These are phyloP conservation scores for Ischnura elegans DNA, from an alignment of 2,888 invertebrate genomes.

Conservation along the genomic window DNA sequence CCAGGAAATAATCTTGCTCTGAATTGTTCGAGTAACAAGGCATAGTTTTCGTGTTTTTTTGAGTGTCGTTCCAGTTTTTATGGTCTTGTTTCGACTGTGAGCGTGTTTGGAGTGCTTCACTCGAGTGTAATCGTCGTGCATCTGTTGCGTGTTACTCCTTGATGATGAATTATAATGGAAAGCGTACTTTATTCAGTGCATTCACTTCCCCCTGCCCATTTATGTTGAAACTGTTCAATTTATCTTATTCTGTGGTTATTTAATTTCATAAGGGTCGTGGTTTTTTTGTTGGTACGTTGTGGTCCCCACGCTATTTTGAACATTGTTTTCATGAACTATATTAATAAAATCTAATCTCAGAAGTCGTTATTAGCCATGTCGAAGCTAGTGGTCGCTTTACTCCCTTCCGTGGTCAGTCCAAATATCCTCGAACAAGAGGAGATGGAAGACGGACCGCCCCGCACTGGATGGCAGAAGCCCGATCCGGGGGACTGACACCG, in stretches of 20 bases:
- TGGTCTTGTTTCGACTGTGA: not conserved
- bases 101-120: not conserved
- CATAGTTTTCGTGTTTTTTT: not conserved
- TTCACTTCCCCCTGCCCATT: constrained; percentile 38
- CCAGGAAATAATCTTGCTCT: not conserved
- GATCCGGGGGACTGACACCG: constrained; percentile 83
- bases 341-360: constrained; percentile 21
- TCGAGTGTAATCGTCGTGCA: not conserved
- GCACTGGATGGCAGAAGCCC: constrained; percentile 77
- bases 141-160: constrained; percentile 43
- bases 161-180: constrained; percentile 61
- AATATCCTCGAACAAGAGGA: constrained; percentile 46
- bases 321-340: constrained; percentile 23
- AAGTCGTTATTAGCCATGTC: constrained; percentile 53
- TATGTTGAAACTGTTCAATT: constrained; percentile 55
- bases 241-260: constrained; percentile 51
- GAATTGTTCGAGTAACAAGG: not conserved
- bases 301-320: not conserved
- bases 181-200: constrained; percentile 54
- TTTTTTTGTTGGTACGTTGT: not conserved
- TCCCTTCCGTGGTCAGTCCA: constrained; percentile 40
- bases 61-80: not conserved
- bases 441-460: constrained; percentile 63
- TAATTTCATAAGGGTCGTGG: constrained; percentile 15
- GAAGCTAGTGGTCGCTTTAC: constrained; percentile 53